Conservation (phyloP, 2,113 vertebrate genomes). For the Scomber colias region DNA sequence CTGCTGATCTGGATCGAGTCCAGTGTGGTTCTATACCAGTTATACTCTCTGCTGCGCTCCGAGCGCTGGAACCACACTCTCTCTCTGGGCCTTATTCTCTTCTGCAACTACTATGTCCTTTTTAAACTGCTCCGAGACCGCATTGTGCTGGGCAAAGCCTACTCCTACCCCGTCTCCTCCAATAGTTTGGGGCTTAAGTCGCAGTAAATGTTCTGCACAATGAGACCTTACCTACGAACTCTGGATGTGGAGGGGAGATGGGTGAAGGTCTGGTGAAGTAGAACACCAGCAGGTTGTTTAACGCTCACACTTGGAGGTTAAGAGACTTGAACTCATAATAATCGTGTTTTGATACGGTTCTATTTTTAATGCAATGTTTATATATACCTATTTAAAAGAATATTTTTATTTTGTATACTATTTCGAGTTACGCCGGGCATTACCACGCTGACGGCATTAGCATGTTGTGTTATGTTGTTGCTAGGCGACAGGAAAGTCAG, state of each 20-base stretch:
- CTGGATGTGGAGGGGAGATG: conserved; percentile 30
- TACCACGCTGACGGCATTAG: conserved; percentile 71
- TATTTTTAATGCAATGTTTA: conserved; percentile 99
- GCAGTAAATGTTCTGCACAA: conserved; percentile 81
- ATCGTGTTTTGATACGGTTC: conserved; percentile 97
- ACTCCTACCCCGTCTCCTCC: conserved; percentile 91
- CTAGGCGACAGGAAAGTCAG: conserved; percentile 63
- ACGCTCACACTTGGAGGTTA: conserved; percentile 29
- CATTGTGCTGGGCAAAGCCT: conserved; percentile 97
- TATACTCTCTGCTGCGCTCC: conserved; percentile 96
- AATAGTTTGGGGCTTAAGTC: conserved; percentile 93
- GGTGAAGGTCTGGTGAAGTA: conserved; percentile 22
- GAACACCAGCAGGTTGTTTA: conserved; percentile 8
- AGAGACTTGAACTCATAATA: conserved; percentile 87
- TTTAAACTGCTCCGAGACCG: conserved; percentile 98
- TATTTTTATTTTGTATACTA: conserved; percentile 99
- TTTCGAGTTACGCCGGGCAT: conserved; percentile 84
- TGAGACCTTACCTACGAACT: conserved; percentile 42
- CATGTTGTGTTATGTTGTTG: conserved; percentile 74
- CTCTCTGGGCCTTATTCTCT: conserved; percentile 97
- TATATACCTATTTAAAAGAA: conserved; percentile 98
- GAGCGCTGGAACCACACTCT: conserved; percentile 99
- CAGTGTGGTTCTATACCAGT: conserved; percentile 96
- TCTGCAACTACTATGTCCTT: conserved; percentile 99
- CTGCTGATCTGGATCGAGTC: conserved; percentile 97